phyloP scores from a whole-genome alignment of 2,888 invertebrate genomes.

The Lordiphosa andalusiaca region DNA sequence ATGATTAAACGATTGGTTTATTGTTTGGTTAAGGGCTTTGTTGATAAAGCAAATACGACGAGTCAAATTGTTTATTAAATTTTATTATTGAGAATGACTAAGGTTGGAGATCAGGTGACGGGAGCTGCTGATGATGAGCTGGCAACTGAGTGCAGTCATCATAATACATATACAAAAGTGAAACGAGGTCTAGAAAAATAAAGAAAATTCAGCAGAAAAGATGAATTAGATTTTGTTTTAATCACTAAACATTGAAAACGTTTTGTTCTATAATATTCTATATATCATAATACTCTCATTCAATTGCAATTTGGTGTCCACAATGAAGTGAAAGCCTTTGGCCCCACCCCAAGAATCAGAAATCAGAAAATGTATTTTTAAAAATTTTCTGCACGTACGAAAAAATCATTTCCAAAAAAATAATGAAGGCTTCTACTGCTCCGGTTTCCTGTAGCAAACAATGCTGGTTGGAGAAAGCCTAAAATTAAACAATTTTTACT shows the following conservation, averaged over 20 bases:
- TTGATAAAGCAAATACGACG: conserved; percentile 23
- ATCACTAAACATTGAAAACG: no score
- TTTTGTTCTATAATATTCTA: no score
- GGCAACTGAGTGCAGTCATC: no score
- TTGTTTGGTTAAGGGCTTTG: conserved; percentile 12
- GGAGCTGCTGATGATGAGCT: no score
- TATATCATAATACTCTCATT: no score
- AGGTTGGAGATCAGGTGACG: no score
- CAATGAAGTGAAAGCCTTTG: neutral
- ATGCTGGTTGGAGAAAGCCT: conserved; percentile 33
- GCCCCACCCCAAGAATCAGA: conserved; percentile 1
- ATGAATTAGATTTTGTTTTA: no score
- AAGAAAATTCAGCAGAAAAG: no score
- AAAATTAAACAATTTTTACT: conserved; percentile 64
- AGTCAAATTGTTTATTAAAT: conserved; percentile 12
- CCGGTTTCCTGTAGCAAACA: conserved; percentile 1
- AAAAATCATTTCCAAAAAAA: conserved; percentile 33
- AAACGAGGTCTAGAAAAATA: no score
- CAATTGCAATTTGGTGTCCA: no score
- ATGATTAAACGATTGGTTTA: conserved; percentile 9
- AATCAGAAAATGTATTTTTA: conserved; percentile 19
- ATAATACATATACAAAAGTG: no score
- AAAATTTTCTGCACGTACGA: conserved; percentile 37
- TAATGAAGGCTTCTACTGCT: conserved; percentile 21
- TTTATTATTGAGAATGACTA: neutral